Evolutionary conservation across 2,888 invertebrate species (phyloP).

Genomic region (Hirtodrosophila duncani): DNA sequence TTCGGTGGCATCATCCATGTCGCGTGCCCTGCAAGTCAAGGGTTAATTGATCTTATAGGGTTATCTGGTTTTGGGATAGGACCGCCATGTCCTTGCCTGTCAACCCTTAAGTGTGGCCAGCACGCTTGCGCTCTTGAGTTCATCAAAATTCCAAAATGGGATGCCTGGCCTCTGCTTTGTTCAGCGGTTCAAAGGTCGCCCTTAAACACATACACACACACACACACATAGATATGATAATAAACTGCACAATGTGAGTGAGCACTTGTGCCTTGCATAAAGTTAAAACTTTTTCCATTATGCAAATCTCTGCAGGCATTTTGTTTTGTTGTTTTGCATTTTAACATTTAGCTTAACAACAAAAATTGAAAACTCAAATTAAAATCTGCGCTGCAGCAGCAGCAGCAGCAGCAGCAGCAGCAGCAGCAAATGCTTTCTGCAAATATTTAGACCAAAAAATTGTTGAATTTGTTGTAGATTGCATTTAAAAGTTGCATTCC

Average conservation of each 20-base stretch:
- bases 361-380: constrained; percentile 9
- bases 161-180: constrained; percentile 20
- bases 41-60: constrained; percentile 59
- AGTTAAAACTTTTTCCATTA: constrained; percentile 14
- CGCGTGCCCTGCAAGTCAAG: constrained; percentile 45
- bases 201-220: no score
- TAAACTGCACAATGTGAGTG: no score
- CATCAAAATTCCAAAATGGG: constrained; percentile 51
- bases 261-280: not conserved
- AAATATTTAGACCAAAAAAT: constrained; percentile 28
- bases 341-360: constrained; percentile 32
- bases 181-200: not conserved
- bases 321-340: constrained; percentile 12
- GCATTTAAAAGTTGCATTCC: constrained; percentile 28
- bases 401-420: no score
- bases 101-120: constrained; percentile 57
- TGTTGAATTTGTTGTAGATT: constrained; percentile 9
- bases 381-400: constrained; percentile 6
- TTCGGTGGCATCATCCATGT: constrained; percentile 10
- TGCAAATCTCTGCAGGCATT: constrained; percentile 6
- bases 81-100: constrained; percentile 2
- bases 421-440: no score
- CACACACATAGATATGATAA: no score
- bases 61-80: constrained; percentile 44
- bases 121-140: constrained; percentile 52